phyloP scores from a whole-genome alignment of 2,797 vertebrate genomes.

The Rhynchonycteris naso region DNA sequence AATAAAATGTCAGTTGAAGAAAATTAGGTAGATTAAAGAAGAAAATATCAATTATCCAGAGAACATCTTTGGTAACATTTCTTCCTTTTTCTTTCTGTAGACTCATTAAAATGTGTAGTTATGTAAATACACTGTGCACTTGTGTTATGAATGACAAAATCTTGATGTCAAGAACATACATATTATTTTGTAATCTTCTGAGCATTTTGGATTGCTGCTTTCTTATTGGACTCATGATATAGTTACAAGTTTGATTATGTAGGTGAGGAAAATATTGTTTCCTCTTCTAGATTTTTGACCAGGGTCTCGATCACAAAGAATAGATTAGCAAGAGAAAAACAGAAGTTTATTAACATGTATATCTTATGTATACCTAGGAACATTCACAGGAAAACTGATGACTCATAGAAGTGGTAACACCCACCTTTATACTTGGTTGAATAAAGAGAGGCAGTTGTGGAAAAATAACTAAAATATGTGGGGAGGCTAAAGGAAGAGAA shows the following conservation, averaged over 20 bases:
- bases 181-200: neutral
- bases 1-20: neutral
- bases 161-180: neutral
- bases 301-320: neutral
- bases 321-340: neutral
- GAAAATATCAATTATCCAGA: neutral
- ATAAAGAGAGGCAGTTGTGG: neutral
- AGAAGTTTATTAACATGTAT: neutral
- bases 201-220: neutral
- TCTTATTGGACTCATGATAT: neutral
- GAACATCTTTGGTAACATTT: neutral
- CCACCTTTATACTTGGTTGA: neutral
- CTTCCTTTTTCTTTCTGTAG: neutral
- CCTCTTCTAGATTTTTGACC: neutral
- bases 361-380: neutral
- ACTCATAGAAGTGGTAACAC: neutral
- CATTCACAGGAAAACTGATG: neutral
- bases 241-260: neutral
- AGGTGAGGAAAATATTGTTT: neutral
- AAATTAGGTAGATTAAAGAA: constrained; percentile 9
- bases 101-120: neutral
- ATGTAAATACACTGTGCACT: neutral
- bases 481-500: neutral
- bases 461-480: neutral
- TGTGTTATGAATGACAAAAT: neutral